phyloP scores from a whole-genome alignment of 2,888 invertebrate species.

The Blastobasis adustella region DNA sequence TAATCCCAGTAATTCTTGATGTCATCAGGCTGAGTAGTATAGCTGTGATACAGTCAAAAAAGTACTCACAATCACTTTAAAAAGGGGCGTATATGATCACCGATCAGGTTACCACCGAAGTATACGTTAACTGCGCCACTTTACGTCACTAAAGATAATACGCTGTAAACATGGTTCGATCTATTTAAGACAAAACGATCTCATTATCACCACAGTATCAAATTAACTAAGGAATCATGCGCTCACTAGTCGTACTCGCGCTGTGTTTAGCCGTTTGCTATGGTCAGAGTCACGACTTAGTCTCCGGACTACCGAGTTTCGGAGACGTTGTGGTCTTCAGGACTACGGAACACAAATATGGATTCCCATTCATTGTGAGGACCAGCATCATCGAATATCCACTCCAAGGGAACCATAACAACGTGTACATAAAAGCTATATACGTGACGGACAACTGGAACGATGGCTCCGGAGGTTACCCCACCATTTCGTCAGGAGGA shows the following conservation, averaged over 20 bases:
- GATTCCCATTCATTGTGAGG: slow-evolving; percentile 50
- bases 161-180: slow-evolving; percentile 26
- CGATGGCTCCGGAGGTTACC: slow-evolving; percentile 54
- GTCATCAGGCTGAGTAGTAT: too few species aligned
- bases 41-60: too few species aligned
- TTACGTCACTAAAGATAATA: too few species aligned
- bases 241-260: slow-evolving; percentile 28
- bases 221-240: slow-evolving; percentile 53
- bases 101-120: too few species aligned
- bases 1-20: too few species aligned
- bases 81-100: too few species aligned
- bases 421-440: slow-evolving; percentile 50
- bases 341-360: slow-evolving; percentile 50
- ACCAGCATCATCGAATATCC: slow-evolving; percentile 50
- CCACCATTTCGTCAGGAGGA: slow-evolving; percentile 52
- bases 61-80: too few species aligned
- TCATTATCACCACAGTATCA: slow-evolving; percentile 48
- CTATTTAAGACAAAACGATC: slow-evolving; percentile 47
- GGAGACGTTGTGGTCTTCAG: slow-evolving; percentile 53
- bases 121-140: too few species aligned
- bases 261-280: slow-evolving; percentile 33
- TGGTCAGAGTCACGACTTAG: slow-evolving; percentile 54
- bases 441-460: slow-evolving; percentile 46
- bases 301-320: slow-evolving; percentile 43
- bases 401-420: slow-evolving; percentile 45